These are phyloP conservation scores for Sceloporus tristichus DNA, from an alignment of 2,113 vertebrate genomes.

Conservation along the genomic window DNA sequence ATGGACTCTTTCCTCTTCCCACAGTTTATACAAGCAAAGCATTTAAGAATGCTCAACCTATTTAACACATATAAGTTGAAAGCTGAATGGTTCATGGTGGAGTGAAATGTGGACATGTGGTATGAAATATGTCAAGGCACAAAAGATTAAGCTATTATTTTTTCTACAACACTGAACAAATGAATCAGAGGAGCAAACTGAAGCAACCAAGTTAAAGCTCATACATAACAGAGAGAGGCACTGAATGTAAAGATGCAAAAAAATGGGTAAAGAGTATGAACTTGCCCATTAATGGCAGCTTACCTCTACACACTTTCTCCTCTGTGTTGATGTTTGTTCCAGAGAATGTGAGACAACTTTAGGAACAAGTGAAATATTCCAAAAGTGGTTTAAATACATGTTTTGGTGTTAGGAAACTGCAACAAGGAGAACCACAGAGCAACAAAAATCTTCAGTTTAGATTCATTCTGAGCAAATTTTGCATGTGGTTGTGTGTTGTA, in stretches of 20 bases:
- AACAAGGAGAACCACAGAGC: no score
- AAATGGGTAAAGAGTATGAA: neutral
- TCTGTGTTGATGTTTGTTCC: neutral
- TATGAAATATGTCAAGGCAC: constrained; percentile 4
- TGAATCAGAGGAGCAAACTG: neutral
- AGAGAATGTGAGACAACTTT: neutral
- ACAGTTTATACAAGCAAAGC: neutral
- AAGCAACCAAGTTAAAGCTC: neutral
- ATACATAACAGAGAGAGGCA: neutral
- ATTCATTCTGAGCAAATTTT: no score
- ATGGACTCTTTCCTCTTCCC: neutral
- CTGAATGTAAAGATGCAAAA: neutral
- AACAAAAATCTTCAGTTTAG: no score
- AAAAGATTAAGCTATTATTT: neutral
- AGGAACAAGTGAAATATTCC: no score
- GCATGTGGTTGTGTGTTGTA: no score
- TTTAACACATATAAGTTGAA: neutral
- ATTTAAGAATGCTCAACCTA: neutral
- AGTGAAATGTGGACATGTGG: neutral
- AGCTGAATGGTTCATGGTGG: neutral
- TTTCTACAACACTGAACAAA: no score
- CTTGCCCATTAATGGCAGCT: neutral
- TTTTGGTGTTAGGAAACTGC: no score
- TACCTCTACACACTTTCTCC: neutral
- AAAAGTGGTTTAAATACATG: no score